Evolutionary conservation across 2,113 vertebrate species (phyloP).

Genomic region (Cyprinodon variegatus): DNA sequence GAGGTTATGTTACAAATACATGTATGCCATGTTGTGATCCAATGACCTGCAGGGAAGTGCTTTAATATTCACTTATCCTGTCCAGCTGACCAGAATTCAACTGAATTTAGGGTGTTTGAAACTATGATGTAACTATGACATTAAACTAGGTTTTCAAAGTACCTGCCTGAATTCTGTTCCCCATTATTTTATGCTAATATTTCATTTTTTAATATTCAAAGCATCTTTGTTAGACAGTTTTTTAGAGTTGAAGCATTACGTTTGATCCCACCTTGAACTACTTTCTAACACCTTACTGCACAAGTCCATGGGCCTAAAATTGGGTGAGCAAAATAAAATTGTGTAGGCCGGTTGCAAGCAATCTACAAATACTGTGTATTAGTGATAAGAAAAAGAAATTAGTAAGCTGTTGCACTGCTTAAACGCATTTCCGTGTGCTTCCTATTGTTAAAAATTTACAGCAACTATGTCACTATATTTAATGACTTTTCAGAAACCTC

Average conservation of each 20-base stretch:
- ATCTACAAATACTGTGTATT: too few relatives aligned
- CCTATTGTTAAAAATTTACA: too few relatives aligned
- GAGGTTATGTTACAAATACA: constrained; percentile 61
- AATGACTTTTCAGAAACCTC: too few relatives aligned
- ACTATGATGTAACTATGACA: background rate
- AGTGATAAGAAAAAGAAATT: too few relatives aligned
- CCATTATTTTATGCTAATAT: background rate
- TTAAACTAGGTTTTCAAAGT: background rate
- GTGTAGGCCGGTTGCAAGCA: too few relatives aligned
- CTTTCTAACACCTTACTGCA: background rate
- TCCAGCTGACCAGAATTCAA: background rate
- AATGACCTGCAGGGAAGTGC: constrained; percentile 47
- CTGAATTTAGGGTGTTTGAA: background rate
- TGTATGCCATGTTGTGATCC: constrained; percentile 62
- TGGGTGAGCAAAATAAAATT: too few relatives aligned
- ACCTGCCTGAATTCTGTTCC: background rate
- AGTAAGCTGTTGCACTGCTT: too few relatives aligned
- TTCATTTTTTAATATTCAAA: background rate
- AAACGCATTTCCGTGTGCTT: too few relatives aligned
- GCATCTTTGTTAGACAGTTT: too few relatives aligned
- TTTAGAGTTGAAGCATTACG: background rate
- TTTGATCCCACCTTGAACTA: background rate
- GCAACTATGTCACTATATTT: too few relatives aligned
- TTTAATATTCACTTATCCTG: constrained; percentile 64
- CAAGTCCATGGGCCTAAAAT: background rate